Evolutionary conservation across 1,140 invertebrate species (phyloP).

Genomic region (Penaeus vannamei): DNA sequence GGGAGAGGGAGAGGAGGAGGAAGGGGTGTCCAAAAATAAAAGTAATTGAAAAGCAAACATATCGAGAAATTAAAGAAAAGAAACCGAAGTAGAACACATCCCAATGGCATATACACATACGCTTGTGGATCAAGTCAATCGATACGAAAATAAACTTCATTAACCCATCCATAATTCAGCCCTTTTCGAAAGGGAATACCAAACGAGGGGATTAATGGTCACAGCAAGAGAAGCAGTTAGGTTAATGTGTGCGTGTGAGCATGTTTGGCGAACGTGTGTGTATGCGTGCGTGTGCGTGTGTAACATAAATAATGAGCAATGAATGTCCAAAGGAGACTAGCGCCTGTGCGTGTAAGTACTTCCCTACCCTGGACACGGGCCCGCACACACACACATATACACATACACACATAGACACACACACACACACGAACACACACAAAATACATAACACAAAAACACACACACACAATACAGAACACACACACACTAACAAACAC

Average conservation of each 20-base stretch:
- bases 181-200: too few species aligned
- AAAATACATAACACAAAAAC: not conserved
- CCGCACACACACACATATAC: not conserved
- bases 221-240: not conserved
- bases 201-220: too few species aligned
- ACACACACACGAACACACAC: not conserved
- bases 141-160: too few species aligned
- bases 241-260: conserved; percentile 10
- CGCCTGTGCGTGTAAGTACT: not conserved
- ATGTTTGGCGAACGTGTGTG: not conserved
- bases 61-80: too few species aligned
- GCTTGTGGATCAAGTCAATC: too few species aligned
- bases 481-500: too few species aligned
- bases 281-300: conserved; percentile 3
- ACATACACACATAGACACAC: not conserved
- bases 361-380: not conserved
- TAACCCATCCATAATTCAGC: too few species aligned
- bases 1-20: not conserved
- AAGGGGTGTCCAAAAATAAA: not conserved
- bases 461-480: not conserved
- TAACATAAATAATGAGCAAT: not conserved
- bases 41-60: not conserved
- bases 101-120: too few species aligned
- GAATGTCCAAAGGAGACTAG: not conserved
- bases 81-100: too few species aligned